A percentile compares a stretch with the other conserved stretches of the same genome.
Evolutionary conservation across 2,113 vertebrate species (phyloP).

Genomic region (Urocitellus parryii): DNA sequence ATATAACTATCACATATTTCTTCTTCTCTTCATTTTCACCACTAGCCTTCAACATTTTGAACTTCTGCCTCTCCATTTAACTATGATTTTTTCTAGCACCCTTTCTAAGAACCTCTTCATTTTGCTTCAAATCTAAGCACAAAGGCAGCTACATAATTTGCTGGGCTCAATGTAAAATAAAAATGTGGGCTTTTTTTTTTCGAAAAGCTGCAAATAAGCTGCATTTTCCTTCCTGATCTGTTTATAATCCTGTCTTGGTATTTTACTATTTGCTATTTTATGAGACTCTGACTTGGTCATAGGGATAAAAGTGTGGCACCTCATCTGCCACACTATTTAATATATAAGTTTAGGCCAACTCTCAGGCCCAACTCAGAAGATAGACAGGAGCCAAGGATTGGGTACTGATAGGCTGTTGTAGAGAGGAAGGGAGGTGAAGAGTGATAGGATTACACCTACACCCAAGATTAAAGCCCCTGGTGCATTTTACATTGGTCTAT

Average conservation of each 20-base stretch:
- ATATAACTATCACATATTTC: background rate
- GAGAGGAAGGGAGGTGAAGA: rapidly evolving
- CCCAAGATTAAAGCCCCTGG: rapidly evolving
- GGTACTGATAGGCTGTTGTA: background rate
- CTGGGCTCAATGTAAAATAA: background rate
- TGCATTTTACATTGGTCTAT: too few relatives aligned
- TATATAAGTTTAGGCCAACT: rapidly evolving
- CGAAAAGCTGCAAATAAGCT: background rate
- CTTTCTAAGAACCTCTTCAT: background rate
- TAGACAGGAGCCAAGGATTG: background rate
- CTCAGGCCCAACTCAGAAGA: background rate
- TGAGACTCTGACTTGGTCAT: background rate
- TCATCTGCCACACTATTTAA: rapidly evolving
- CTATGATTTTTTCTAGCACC: background rate
- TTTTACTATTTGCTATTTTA: background rate
- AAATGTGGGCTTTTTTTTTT: background rate
- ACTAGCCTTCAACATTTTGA: background rate
- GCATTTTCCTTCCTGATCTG: background rate
- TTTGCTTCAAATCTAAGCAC: background rate
- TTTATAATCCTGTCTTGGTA: too few relatives aligned
- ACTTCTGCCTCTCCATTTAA: background rate
- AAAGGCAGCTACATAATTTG: background rate
- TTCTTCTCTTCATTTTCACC: background rate
- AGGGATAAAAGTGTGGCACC: too few relatives aligned
- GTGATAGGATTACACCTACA: background rate